phyloP scores from a whole-genome alignment of 2,888 invertebrate genomes.

The Acrocyrtus sp. region DNA sequence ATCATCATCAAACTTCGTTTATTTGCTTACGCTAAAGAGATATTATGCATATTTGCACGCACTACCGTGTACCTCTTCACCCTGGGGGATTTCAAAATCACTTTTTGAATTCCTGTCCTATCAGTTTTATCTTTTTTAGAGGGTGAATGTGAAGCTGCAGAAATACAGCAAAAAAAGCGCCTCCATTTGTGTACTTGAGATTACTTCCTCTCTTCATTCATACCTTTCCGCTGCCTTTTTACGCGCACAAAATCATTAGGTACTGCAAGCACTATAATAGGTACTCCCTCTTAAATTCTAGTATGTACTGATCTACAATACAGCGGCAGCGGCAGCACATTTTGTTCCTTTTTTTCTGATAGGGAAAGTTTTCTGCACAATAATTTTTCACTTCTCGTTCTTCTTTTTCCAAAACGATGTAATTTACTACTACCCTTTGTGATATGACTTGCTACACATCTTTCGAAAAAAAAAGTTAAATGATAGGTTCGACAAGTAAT shows the following conservation, averaged over 20 bases:
- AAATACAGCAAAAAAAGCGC: too few relatives aligned
- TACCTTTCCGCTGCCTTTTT: not conserved
- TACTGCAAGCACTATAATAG: not conserved
- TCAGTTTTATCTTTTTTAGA: slow-evolving; percentile 4
- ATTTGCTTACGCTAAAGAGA: not conserved
- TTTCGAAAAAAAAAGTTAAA: not conserved
- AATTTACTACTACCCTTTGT: not conserved
- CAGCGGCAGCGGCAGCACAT: too few relatives aligned
- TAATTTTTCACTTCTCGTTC: not conserved
- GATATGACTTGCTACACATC: slow-evolving; percentile 16
- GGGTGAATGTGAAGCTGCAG: not conserved
- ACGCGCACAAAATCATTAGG: not conserved
- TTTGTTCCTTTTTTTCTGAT: slow-evolving; percentile 21
- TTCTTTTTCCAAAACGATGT: not conserved
- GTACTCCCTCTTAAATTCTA: not conserved
- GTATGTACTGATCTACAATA: too few relatives aligned
- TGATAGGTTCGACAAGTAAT: too few relatives aligned
- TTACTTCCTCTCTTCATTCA: not conserved
- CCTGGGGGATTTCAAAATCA: not conserved
- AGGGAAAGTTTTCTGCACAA: slow-evolving; percentile 34
- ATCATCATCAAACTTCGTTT: not conserved
- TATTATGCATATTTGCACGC: not conserved
- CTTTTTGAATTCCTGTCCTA: too few relatives aligned
- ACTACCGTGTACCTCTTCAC: not conserved
- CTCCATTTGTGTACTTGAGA: too few relatives aligned